Conservation (phyloP, 2,888 invertebrate species). For the Ophion ventricosus region DNA sequence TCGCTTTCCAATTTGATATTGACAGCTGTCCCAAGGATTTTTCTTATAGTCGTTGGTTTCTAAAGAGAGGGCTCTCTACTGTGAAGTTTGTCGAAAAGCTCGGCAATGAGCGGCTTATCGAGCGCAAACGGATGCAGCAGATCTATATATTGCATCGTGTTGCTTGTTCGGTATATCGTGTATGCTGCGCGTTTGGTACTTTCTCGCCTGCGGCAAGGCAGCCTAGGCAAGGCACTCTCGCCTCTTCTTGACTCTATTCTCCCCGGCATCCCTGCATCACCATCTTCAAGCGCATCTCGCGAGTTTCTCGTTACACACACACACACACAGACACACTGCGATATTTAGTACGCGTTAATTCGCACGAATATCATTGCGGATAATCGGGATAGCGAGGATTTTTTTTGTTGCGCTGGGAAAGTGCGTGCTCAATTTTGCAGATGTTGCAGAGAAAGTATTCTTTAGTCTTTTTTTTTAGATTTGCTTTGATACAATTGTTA, state of each 20-base stretch:
- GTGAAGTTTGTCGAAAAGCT: not conserved
- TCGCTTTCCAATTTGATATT: not conserved
- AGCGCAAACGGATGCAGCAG: not conserved
- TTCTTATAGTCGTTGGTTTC: not conserved
- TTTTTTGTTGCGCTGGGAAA: no score
- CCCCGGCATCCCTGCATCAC: constrained; percentile 6
- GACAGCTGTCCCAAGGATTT: not conserved
- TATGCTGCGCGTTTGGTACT: no score
- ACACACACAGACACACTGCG: not conserved
- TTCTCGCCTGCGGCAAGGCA: constrained; percentile 79
- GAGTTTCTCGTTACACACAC: constrained; percentile 21
- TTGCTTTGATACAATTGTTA: no score
- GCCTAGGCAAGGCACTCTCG: constrained; percentile 55
- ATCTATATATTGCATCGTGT: not conserved
- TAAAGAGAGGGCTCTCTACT: not conserved
- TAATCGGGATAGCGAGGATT: not conserved
- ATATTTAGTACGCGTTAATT: not conserved
- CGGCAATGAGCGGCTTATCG: not conserved
- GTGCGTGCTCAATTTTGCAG: no score
- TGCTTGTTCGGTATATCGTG: constrained; percentile 58
- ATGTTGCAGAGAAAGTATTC: no score
- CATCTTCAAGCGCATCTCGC: constrained; percentile 13
- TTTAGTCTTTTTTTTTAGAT: no score
- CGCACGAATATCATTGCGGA: not conserved
- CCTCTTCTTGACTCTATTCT: constrained; percentile 27